Base-by-base conservation (phyloP, 92 coral and sea anemone genomes). In the Desmophyllum pertusum region DNA sequence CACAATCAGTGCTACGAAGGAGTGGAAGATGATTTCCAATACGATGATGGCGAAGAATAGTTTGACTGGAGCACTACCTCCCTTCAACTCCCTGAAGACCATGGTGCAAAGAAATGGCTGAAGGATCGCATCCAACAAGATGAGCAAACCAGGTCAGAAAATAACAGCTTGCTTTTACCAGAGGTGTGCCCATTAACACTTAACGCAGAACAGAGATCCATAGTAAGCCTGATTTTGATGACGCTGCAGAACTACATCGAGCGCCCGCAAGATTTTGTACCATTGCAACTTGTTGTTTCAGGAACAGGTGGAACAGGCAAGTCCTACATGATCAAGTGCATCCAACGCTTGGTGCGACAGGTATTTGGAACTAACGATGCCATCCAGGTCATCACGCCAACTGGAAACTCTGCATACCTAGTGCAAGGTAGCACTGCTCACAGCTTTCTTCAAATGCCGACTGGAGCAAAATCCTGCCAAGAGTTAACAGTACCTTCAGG, bases 381-480 rank as follows among this genome's bases (percentile, higher is more conserved):
- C 1, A 78, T 85, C 70, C 81, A 80, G 65, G 70, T 72, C 38
- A 80, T 86, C 14, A 86, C 85, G 29, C 90, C 90, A 6, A 87
- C 86, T 0, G 90, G 90, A 19, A 87, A 74, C 18, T 38, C 90
- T 30, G 81, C 90, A 9, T 86, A 79, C 70, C 90, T 86, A 2
- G 90, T 80, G 25, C 70, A 80, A 30, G 90, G 90, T 30, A 74
- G 77, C n/a, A 81, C 90, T 43, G 86, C 72, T 46, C 86, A 87
- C 72, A 87, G 86, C 64, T 87, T 73, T 81, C 37, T 87, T 14
- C 69, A 70, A 73, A 63, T 87, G 3, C 86, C 81, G 21, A 87
- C 86, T 27, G 83, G 86, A 23, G 85, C 61, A 36, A 43, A 78
- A 38, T 81, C 90, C 2, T 81, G 90, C 68, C 65, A 80, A 18